A percentile compares a stretch with the other conserved stretches of the same genome.
These are phyloP conservation scores for Galemys pyrenaicus DNA, from an alignment of 2,113 vertebrate species.

Conservation along the genomic window DNA sequence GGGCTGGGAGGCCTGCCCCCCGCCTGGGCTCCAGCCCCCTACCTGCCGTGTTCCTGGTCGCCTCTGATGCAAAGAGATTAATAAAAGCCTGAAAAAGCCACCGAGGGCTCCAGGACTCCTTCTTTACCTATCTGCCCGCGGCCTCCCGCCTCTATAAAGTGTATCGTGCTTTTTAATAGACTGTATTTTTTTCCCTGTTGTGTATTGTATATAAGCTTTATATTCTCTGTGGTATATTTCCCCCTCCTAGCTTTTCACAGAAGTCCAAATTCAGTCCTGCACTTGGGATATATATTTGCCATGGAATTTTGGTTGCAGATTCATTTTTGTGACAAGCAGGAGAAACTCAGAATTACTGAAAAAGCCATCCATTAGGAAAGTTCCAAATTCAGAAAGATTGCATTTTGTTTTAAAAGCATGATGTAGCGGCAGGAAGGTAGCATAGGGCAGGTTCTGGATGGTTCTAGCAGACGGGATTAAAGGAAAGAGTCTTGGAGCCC, in stretches of 20 bases:
- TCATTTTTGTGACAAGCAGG: not conserved
- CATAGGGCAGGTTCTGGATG: too few species aligned
- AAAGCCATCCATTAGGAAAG: not conserved
- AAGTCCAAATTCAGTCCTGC: not conserved
- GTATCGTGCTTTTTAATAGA: not conserved
- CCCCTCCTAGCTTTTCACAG: not conserved
- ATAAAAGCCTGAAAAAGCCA: too few species aligned
- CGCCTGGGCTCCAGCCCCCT: too few species aligned
- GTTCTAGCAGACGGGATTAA: too few species aligned
- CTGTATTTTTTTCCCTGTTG: not conserved
- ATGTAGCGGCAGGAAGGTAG: too few species aligned
- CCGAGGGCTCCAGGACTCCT: too few species aligned
- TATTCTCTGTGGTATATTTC: not conserved
- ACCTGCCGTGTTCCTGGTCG: too few species aligned
- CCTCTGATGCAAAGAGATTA: too few species aligned
- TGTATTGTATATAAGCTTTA: conserved; percentile 15
- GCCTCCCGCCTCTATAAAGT: too few species aligned
- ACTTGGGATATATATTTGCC: not conserved
- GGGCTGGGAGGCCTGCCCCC: too few species aligned
- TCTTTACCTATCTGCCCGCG: too few species aligned
- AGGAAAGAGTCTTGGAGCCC: too few species aligned
- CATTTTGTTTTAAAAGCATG: conserved; percentile 19
- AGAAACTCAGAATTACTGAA: conserved; percentile 9
- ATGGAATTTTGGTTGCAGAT: not conserved
- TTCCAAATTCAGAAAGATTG: not conserved